Evolutionary conservation across 2,113 vertebrate genomes (phyloP), one percentile per base, ranked within the genome.

Genomic region (Stictonetta naevosa): DNA sequence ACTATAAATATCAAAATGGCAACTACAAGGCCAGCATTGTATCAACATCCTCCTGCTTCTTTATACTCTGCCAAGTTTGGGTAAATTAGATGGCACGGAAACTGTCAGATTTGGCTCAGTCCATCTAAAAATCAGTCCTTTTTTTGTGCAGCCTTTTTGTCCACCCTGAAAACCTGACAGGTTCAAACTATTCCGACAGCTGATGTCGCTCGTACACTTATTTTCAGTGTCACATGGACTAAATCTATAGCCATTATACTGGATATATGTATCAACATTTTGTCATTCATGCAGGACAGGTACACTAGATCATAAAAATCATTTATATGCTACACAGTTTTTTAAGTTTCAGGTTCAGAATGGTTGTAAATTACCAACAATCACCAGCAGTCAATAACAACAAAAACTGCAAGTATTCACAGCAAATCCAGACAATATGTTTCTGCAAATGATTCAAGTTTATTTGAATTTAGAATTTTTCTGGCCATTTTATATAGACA

Each of bases 11-110:
- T 80, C 19, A 55, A 53, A 67, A 44, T 0, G 38, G 40, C 44
- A 86, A 73, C 33, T 62, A 10, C 14, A 66, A 62, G 8, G 62
- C 20, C 40, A 59, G 26, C 25, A 48, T 29, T 46, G 81, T 0
- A 90, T 63, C 44, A 90, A 76, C 19, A 58, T 16, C 13, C 36
- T 60, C 40, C 44, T 72, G 16, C 10, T 87, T 76, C 46, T 69
- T 85, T 44, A 34, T 50, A 5, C 7, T 88, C 38, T 58, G 5
- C 29, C 69, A 56, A 42, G 10, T 23, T 0, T 64, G 29, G 11
- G 33, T 60, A 48, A 67, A 94, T 0, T 0, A 79, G 13, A 42
- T 1, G 40, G 28, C 16, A 63, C 0, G 3, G 21, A 87, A 33
- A 42, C 40, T 48, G 15, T 3, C 83, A n/a, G 44, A 73, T 33